Evolutionary conservation across 2,888 invertebrate genomes (phyloP).

Genomic region (Coelopa pilipes): DNA sequence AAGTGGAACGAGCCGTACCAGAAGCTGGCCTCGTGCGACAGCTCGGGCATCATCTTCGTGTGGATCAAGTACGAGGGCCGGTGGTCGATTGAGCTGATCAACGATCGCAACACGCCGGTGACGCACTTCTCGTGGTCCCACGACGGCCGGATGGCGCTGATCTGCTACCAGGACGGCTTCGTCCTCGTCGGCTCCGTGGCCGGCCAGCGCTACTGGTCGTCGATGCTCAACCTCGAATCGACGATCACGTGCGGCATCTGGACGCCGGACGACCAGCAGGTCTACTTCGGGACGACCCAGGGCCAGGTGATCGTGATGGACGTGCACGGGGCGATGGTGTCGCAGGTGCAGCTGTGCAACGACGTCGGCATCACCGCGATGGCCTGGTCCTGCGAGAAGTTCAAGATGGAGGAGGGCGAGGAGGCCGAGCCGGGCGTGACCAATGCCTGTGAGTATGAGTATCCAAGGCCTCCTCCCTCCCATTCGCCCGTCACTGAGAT

Average conservation of each 20-base stretch:
- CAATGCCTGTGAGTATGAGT: conserved; percentile 66
- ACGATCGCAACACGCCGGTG: conserved; percentile 96
- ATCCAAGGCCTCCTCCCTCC: no score
- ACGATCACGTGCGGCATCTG: conserved; percentile 97
- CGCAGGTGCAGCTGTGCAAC: conserved; percentile 87
- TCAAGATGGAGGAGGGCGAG: conserved; percentile 96
- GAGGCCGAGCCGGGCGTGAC: conserved; percentile 74
- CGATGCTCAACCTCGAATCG: conserved; percentile 93
- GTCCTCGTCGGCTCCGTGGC: conserved; percentile 97
- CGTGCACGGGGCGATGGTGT: conserved; percentile 94
- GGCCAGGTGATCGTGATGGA: conserved; percentile 98
- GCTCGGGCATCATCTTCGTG: conserved; percentile 97
- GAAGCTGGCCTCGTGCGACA: conserved; percentile 97
- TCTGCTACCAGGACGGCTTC: conserved; percentile 98
- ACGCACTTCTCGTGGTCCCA: conserved; percentile 99
- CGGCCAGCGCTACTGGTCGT: conserved; percentile 98
- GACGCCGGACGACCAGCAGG: conserved; percentile 98
- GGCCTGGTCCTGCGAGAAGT: conserved; percentile 98
- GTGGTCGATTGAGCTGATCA: conserved; percentile 99
- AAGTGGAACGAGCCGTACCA: conserved; percentile 99
- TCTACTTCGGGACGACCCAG: conserved; percentile 94
- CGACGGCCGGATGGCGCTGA: conserved; percentile 97
- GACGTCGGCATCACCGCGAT: conserved; percentile 90
- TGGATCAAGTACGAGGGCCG: conserved; percentile 99
- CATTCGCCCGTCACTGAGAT: not conserved